Base-by-base conservation (phyloP, 2,797 vertebrate species). In the Dryobates pubescens region DNA sequence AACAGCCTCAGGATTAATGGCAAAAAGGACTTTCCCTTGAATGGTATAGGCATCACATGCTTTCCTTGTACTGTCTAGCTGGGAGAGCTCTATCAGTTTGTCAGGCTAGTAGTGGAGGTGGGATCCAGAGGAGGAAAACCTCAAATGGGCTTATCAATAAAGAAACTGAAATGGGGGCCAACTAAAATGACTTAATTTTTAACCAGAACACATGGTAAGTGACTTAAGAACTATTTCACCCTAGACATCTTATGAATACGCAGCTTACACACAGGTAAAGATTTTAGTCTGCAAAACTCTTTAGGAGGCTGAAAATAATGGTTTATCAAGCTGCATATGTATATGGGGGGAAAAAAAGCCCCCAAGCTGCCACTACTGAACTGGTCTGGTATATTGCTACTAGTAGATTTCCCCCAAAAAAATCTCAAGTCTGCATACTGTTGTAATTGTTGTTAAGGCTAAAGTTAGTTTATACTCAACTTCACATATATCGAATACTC, bases 91-190 rank as follows among this genome's bases (percentile, higher is more conserved):
- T 15, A 68, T 3, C 53, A 81, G 45, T 70, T 32, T 67, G 20
- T 63, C 81, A 91, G 83, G 89, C 57, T n/a, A n/a, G n/a, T 79
- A 5, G 0, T 11, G 29, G 43, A 78, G 49, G 45, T 29, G 18
- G 16, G 18, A 87, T 69, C 26, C 73, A 85, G 77, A 62, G 30
- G 10, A 24, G 19, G 24, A 86, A 89, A 89, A 69, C 18, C 56
- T 72, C 72, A 82, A 19, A 53, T 4, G 18, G 9, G 45, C 58
- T 93, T 89, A 81, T 58, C 61, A 71, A 94, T 89, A 95, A 94
- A 96, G 85, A 94, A 95, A 94, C 85, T 92, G 88, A 94, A 91
- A 22, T 4, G 14, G 10, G 7, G 7, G 13, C 9, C 49, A 86
- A 80, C 12, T 88, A 81, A 77, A 88, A 70, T 1, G 1, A 76